Percentiles rank a stretch among this genome's conserved stretches.
These are phyloP conservation scores for Theocolax elegans DNA, from an alignment of 1,140 invertebrate genomes.

Conservation along the genomic window DNA sequence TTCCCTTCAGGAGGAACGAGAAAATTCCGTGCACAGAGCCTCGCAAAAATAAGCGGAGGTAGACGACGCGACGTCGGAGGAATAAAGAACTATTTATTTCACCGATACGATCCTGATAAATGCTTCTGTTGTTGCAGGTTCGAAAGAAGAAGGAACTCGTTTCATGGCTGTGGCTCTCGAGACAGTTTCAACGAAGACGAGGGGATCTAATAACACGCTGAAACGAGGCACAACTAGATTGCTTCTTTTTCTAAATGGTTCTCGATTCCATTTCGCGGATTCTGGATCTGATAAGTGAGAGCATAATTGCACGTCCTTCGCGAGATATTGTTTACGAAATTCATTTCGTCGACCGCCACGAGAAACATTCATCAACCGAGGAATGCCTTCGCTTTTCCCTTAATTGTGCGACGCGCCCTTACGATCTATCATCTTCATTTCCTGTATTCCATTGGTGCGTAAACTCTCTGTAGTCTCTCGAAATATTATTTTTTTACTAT, in stretches of 20 bases:
- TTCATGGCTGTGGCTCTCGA: not conserved
- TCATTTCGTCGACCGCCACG: not conserved
- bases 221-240: not conserved
- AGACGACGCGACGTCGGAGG: not conserved
- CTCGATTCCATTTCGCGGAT: constrained; percentile 30
- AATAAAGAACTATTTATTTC: constrained; percentile 33
- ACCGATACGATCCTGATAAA: constrained; percentile 46
- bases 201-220: constrained; percentile 26
- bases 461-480: too few species aligned
- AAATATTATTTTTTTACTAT: too few species aligned
- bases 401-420: not conserved
- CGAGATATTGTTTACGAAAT: constrained; percentile 33
- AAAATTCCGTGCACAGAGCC: not conserved
- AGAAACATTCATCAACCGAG: constrained; percentile 4
- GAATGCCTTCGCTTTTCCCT: not conserved
- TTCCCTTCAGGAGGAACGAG: not conserved
- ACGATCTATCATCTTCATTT: constrained; percentile 10
- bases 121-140: constrained; percentile 33
- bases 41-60: constrained; percentile 4
- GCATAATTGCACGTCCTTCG: constrained; percentile 28
- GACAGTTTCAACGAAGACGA: not conserved
- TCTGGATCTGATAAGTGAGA: constrained; percentile 16
- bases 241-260: constrained; percentile 25
- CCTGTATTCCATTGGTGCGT: too few species aligned
- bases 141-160: not conserved